phyloP scores from a whole-genome alignment of 2,888 invertebrate genomes.

The Drosophila parthenogenetica region DNA sequence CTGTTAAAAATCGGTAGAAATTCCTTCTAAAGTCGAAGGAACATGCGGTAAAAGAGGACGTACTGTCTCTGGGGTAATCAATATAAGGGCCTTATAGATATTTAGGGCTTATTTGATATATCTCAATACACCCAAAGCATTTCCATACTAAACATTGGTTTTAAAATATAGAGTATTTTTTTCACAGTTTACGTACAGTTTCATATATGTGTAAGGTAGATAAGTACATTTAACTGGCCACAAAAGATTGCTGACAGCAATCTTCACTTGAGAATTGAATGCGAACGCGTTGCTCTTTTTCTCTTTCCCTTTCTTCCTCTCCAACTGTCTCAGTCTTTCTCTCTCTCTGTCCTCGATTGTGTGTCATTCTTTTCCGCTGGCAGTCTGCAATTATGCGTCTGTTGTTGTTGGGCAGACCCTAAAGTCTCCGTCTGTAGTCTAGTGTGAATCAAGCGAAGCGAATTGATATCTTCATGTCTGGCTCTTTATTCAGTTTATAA shows the following conservation, averaged over 20 bases:
- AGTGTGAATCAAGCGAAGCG: conserved; percentile 36
- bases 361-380: conserved; percentile 57
- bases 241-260: conserved; percentile 69
- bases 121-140: too few relatives aligned
- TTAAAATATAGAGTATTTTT: not conserved
- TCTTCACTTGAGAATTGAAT: conserved; percentile 54
- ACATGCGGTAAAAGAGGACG: too few relatives aligned
- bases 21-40: too few relatives aligned
- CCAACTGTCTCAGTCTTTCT: not conserved
- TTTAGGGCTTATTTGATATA: too few relatives aligned
- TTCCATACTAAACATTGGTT: too few relatives aligned
- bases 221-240: conserved; percentile 53
- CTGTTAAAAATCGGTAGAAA: not conserved
- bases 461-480: conserved; percentile 46
- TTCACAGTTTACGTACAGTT: not conserved
- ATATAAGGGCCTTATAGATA: too few relatives aligned
- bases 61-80: too few relatives aligned
- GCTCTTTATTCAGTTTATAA: conserved; percentile 8
- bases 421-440: conserved; percentile 11
- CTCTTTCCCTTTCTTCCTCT: conserved; percentile 23
- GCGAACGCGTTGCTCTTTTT: conserved; percentile 27
- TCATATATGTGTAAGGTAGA: conserved; percentile 31
- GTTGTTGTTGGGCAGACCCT: conserved; percentile 21
- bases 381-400: conserved; percentile 51
- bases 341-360: conserved; percentile 15